phyloP scores from a whole-genome alignment of 1,140 invertebrate genomes.

The Triops longicaudatus region DNA sequence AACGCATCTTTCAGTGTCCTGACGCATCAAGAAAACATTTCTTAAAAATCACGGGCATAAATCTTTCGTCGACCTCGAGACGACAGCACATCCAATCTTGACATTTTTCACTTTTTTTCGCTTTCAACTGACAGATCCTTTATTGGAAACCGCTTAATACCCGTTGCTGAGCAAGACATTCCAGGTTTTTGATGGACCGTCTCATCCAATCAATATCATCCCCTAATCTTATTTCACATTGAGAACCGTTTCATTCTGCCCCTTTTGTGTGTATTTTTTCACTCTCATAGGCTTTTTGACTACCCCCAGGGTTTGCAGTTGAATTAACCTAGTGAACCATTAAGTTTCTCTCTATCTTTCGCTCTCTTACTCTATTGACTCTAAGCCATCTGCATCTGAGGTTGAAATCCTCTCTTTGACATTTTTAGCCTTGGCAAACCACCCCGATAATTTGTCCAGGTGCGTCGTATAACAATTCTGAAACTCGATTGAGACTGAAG shows the following conservation, averaged over 20 bases:
- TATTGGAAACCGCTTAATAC: background rate
- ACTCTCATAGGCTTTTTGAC: background rate
- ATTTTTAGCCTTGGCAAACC: background rate
- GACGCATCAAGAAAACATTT: too few species aligned
- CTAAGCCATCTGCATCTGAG: background rate
- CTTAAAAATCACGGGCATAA: too few species aligned
- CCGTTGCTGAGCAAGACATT: background rate
- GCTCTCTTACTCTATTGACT: background rate
- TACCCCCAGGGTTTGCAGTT: background rate
- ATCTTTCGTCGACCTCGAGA: too few species aligned
- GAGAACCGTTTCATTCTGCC: background rate
- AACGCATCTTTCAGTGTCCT: too few species aligned
- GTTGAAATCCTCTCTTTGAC: constrained; percentile 1
- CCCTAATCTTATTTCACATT: background rate
- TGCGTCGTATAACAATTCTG: background rate
- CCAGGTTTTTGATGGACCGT: background rate
- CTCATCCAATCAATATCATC: background rate
- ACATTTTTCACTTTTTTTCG: background rate
- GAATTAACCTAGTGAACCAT: background rate
- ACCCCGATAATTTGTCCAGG: constrained; percentile 1
- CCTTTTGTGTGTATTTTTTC: background rate
- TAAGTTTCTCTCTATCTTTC: background rate
- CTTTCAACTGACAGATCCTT: background rate
- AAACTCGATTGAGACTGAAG: background rate
- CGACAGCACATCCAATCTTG: background rate